phyloP scores from a whole-genome alignment of 2,113 vertebrate species.

The Thunnus maccoyii region DNA sequence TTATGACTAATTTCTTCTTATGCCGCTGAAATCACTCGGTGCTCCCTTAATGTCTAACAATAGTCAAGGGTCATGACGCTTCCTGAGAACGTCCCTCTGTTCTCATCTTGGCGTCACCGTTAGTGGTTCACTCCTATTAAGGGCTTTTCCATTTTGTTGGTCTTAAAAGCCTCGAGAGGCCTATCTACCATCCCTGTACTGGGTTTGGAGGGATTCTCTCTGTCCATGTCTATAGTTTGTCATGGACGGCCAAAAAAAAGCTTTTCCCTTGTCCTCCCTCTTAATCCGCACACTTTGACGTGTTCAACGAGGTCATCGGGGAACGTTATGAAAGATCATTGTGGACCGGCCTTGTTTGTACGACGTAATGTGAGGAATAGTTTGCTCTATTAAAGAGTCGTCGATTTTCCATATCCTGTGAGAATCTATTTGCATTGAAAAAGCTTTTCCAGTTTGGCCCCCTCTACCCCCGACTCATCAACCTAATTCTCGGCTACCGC shows the following conservation, averaged over 20 bases:
- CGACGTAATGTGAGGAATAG: conserved; percentile 33
- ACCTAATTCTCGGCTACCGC: conserved; percentile 55
- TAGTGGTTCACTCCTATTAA: conserved; percentile 44
- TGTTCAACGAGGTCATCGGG: conserved; percentile 42
- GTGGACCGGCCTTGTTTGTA: conserved; percentile 29
- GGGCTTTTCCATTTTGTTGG: conserved; percentile 67
- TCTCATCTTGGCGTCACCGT: conserved; percentile 35
- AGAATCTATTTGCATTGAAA: conserved; percentile 65
- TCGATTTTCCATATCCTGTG: conserved; percentile 47
- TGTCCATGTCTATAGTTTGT: conserved; percentile 20
- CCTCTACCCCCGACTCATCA: conserved; percentile 45
- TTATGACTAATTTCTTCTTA: conserved; percentile 40
- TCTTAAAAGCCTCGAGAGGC: conserved; percentile 51
- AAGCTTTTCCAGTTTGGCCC: conserved; percentile 42
- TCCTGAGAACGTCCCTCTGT: conserved; percentile 54
- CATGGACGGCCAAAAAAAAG: conserved; percentile 13
- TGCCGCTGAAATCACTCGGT: conserved; percentile 18
- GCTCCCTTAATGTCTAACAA: conserved; percentile 39
- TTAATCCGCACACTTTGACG: conserved; percentile 42
- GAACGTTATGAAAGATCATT: conserved; percentile 41
- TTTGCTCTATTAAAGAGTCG: conserved; percentile 56
- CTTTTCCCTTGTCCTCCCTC: conserved; percentile 18
- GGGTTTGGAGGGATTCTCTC: conserved; percentile 13
- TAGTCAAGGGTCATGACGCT: conserved; percentile 44
- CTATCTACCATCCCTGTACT: conserved; percentile 17